Conservation (phyloP, 2,113 vertebrate genomes). For the Xiphophorus hellerii region DNA sequence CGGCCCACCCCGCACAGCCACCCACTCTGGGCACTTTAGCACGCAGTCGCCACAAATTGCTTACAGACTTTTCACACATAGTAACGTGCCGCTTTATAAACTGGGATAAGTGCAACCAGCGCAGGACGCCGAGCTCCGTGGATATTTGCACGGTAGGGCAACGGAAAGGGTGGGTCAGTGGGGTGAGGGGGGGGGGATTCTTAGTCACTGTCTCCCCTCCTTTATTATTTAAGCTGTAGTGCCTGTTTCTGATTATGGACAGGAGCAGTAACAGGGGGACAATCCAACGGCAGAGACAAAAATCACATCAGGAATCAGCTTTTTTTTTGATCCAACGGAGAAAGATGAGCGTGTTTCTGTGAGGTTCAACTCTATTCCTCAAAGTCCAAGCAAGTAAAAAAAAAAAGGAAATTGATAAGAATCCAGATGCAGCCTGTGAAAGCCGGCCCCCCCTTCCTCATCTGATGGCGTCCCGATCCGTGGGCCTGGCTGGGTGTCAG, state of each 20-base stretch:
- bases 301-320: neutral
- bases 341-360: neutral
- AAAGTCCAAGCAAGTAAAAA: neutral
- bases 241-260: conserved; percentile 41
- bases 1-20: conserved; percentile 23
- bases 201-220: neutral
- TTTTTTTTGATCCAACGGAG: no score
- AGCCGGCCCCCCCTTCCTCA: neutral
- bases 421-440: conserved; percentile 10
- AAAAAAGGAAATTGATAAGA: neutral
- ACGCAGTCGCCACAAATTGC: conserved; percentile 80
- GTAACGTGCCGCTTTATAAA: conserved; percentile 81
- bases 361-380: neutral
- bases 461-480: conserved; percentile 19
- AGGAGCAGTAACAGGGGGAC: conserved; percentile 35
- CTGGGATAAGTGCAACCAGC: conserved; percentile 75
- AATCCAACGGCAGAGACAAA: conserved; percentile 13
- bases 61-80: conserved; percentile 85
- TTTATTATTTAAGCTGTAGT: neutral
- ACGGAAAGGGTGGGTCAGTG: neutral
- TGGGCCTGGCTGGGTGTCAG: conserved; percentile 45
- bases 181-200: neutral
- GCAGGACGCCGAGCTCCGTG: conserved; percentile 45
- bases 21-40: conserved; percentile 67
- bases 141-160: conserved; percentile 45